Conservation (phyloP, 1,140 invertebrate genomes). For the Zophobas atratus region DNA sequence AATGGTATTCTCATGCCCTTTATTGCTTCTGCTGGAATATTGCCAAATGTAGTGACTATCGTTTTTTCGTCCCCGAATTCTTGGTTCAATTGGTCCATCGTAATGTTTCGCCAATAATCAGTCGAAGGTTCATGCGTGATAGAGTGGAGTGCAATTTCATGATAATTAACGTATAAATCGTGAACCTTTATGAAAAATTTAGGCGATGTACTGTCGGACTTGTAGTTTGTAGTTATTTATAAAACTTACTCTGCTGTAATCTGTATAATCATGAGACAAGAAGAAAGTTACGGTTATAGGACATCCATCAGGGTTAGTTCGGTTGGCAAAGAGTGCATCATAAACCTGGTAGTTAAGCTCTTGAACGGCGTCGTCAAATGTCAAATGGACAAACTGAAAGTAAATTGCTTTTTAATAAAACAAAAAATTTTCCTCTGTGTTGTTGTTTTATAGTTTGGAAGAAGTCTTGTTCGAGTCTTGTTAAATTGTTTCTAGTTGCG, state of each 20-base stretch:
- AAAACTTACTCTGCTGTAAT: conserved; percentile 71
- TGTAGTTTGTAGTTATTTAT: neutral
- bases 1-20: conserved; percentile 78
- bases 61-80: conserved; percentile 75
- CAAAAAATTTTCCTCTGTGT: no score
- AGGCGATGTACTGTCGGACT: no score
- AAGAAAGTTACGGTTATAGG: conserved; percentile 77
- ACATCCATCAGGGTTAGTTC: conserved; percentile 77
- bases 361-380: conserved; percentile 81
- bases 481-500: no score
- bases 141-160: conserved; percentile 80
- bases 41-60: conserved; percentile 72
- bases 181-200: conserved; percentile 67
- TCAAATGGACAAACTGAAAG: conserved; percentile 75
- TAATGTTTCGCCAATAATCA: conserved; percentile 71
- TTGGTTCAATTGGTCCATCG: conserved; percentile 67
- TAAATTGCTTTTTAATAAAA: no score
- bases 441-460: neutral
- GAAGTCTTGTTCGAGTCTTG: no score
- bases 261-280: conserved; percentile 79
- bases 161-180: conserved; percentile 75
- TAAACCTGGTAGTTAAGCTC: conserved; percentile 78
- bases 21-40: conserved; percentile 71
- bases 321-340: conserved; percentile 72
- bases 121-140: conserved; percentile 70